These are phyloP conservation scores for Orchestia grillus DNA, from an alignment of 1,140 invertebrate genomes.

Conservation along the genomic window DNA sequence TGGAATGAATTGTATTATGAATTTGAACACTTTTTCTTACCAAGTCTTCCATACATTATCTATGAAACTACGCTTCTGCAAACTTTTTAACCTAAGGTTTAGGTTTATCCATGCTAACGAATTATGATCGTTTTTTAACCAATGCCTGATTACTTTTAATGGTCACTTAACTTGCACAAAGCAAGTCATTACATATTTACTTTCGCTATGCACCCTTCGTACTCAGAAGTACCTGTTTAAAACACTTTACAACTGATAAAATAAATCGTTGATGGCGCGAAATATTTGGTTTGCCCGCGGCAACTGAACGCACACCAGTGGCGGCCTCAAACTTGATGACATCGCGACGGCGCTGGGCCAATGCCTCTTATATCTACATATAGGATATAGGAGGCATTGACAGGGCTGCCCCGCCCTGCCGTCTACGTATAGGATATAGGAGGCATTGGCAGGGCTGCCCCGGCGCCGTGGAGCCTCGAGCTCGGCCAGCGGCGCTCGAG, in stretches of 20 bases:
- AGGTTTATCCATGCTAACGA: not conserved
- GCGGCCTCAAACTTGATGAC: not conserved
- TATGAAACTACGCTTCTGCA: not conserved
- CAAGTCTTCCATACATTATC: not conserved
- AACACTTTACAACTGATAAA: not conserved
- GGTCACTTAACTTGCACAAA: not conserved
- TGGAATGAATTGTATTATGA: not conserved
- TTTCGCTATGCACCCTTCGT: not conserved
- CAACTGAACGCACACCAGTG: not conserved
- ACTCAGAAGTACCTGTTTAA: not conserved
- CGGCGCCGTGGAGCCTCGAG: no score
- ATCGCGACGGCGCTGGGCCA: not conserved
- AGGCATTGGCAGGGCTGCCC: no score
- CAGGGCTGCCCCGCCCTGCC: no score
- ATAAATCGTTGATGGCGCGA: not conserved
- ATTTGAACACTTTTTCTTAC: not conserved
- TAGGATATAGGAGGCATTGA: no score
- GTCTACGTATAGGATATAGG: no score
- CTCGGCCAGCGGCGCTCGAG: not conserved
- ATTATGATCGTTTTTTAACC: not conserved
- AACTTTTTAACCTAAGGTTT: not conserved
- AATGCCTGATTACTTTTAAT: not conserved
- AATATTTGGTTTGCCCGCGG: not conserved
- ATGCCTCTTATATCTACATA: no score
- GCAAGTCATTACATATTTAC: not conserved